Evolutionary conservation across 1,140 invertebrate genomes (phyloP), one percentile per base, ranked within the genome.

Genomic region (Drosophila simulans): DNA sequence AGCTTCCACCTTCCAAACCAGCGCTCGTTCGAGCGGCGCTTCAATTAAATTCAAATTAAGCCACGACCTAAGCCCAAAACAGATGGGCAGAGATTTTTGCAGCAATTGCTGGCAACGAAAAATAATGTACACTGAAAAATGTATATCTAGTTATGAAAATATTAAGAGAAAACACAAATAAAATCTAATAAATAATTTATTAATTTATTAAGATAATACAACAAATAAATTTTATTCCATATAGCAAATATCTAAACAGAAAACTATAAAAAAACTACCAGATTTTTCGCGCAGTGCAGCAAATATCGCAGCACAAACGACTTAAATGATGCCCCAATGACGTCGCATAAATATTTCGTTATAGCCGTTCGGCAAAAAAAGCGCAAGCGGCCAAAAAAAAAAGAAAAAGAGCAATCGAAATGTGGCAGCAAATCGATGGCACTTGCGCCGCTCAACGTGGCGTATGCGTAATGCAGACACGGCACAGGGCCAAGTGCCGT

Each of bases 21-120:
- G 3, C 20, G 7, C 11, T 11, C 17, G 34, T 45, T 65, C 25
- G 58, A 62, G 57, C 78, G 65, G 52, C 35, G 63, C 83, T 89
- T 88, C 83, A 86, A 86, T 86, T 86, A 86, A 86, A 86, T 86
- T 88, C 83, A 86, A 89, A 86, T 86, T 86, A 86, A 80, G 83
- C 62, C 71, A 62, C 58, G 55, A 40, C 57, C 83, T 88, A 83
- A 86, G 80, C 79, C 76, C 62, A 79, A 43, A 73, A 78, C 83
- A 82, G 79, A 79, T 86, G 79, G 70, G 40, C 74, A 79, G 56
- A 78, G 82, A 81, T 74, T 85, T 81, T 81, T 74, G 63, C 68
- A 40, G 37, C 22, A 15, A 15, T 11, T 34, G 20, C 25, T 62
- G 1, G 13, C 37, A 34, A n/a, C 45, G 17, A 46, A 22, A 43